Conservation (phyloP, 2,797 vertebrate genomes). For the Anguilla obscura region DNA sequence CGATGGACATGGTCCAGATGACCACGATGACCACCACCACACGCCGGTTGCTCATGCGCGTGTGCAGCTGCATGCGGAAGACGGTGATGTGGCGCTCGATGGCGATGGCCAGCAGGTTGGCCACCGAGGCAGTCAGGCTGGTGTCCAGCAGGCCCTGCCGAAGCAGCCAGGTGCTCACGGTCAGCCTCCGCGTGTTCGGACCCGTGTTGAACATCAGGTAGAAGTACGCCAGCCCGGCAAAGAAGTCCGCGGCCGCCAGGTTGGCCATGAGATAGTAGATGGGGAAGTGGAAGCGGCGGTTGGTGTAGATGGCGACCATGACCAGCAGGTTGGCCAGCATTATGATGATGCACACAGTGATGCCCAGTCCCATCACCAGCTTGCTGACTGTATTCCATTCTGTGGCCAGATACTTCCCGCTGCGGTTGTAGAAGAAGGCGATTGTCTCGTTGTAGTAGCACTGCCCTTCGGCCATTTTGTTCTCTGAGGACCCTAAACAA, state of each 20-base stretch:
- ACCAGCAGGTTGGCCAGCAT: conserved; percentile 98
- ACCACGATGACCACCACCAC: conserved; percentile 97
- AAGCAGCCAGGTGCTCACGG: conserved; percentile 94
- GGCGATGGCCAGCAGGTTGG: conserved; percentile 94
- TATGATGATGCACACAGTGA: conserved; percentile 98
- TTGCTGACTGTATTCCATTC: conserved; percentile 96
- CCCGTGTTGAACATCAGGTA: conserved; percentile 99
- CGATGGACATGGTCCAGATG: conserved; percentile 98
- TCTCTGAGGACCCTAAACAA: too few species aligned
- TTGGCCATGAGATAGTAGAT: conserved; percentile 99
- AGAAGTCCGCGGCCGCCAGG: conserved; percentile 97
- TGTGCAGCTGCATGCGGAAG: conserved; percentile 98
- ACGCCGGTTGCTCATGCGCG: conserved; percentile 95
- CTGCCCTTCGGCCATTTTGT: conserved; percentile 75
- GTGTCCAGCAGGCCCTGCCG: conserved; percentile 97
- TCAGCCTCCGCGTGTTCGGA: conserved; percentile 91
- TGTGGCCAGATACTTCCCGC: conserved; percentile 86
- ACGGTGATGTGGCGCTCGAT: conserved; percentile 98
- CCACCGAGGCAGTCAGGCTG: conserved; percentile 94
- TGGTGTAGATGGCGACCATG: conserved; percentile 98
- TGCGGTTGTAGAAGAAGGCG: conserved; percentile 97
- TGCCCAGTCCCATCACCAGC: conserved; percentile 97
- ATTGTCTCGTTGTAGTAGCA: conserved; percentile 98
- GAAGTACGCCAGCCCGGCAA: conserved; percentile 98
- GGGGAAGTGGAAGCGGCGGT: conserved; percentile 97